Conservation (phyloP, 2,888 invertebrate species). For the Leptinotarsa rubiginosa region DNA sequence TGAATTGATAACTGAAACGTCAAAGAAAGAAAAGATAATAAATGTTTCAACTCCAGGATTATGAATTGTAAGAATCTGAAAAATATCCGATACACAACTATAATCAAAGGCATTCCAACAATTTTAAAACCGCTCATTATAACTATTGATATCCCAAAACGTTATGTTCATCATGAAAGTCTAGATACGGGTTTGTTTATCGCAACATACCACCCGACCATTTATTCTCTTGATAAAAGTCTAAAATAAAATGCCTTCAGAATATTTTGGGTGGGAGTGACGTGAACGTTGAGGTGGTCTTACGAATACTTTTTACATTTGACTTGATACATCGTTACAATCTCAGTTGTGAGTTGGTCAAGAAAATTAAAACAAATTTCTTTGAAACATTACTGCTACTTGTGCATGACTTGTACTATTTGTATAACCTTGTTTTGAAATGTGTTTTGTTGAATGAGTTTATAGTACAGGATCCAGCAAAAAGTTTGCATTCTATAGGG, state of each 20-base stretch:
- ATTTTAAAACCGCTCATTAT: conserved; percentile 2
- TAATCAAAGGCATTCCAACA: conserved; percentile 8
- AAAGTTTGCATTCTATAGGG: too few species aligned
- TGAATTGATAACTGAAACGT: too few species aligned
- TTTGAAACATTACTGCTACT: too few species aligned
- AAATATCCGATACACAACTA: background rate
- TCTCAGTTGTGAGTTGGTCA: too few species aligned
- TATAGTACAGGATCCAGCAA: too few species aligned
- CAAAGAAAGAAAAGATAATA: too few species aligned
- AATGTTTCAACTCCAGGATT: background rate
- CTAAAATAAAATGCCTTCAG: background rate
- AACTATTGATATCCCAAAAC: background rate
- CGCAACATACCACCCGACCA: background rate
- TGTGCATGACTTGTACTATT: too few species aligned
- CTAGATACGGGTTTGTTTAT: conserved; percentile 3
- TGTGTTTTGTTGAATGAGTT: too few species aligned
- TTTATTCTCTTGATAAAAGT: conserved; percentile 14
- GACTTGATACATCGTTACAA: background rate
- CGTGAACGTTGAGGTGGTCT: conserved; percentile 2
- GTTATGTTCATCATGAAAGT: conserved; percentile 4
- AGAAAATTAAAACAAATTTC: too few species aligned
- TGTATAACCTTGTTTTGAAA: too few species aligned
- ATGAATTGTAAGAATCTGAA: background rate
- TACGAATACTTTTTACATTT: background rate
- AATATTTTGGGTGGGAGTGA: background rate